Base-by-base conservation (phyloP, 30 jellyfish, hydroid and myxozoan genomes). In the Chironex yamaguchii region DNA sequence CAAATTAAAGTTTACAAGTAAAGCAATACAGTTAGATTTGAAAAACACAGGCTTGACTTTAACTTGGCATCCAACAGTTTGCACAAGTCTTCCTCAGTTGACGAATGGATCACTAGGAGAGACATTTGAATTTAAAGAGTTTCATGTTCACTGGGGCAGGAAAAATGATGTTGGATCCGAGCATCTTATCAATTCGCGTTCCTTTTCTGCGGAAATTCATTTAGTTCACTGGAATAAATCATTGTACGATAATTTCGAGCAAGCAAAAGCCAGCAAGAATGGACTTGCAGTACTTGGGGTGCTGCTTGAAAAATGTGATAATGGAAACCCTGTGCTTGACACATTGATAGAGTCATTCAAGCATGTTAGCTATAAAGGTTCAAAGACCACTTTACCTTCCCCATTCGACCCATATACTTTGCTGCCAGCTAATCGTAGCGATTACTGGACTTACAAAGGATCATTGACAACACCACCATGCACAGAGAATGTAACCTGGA, bases 31-130 rank as follows among this genome's bases (percentile, higher is more conserved):
- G 9, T 6, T 42, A 6, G 17, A 17, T 42, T 6, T 42, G 17
- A 17, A 17, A 17, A 42, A 42, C 17, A 6, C 58, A 6, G 58
- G 58, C 58, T 17, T 42, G 13, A 42, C 58, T 17, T 6, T 42
- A 9, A 42, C 9, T 9, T 42, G 58, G 13, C 58, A 42, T 42
- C 58, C 58, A 42, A 9, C 13, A 6, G 58, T 6, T 6, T 6
- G 13, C 9, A 17, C 9, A 6, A 42, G 17, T 42, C 9, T 42
- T 17, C 58, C 58, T 42, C 9, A 6, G 9, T 29, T 92, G 20
- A 32, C 71, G 27, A 96, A 93, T 0, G 98, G 98, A 27, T 95
- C 98, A 24, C 52, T 92, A 85, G 82, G 33, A 0, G 79, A 86
- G 24, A 82, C 89, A n/a, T 94, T 81, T 52, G 63, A 36, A 29